A percentile compares a stretch with the other conserved stretches of the same genome.
These are phyloP conservation scores for Lathronympha strigana DNA, from an alignment of 2,888 invertebrate genomes.

Conservation along the genomic window DNA sequence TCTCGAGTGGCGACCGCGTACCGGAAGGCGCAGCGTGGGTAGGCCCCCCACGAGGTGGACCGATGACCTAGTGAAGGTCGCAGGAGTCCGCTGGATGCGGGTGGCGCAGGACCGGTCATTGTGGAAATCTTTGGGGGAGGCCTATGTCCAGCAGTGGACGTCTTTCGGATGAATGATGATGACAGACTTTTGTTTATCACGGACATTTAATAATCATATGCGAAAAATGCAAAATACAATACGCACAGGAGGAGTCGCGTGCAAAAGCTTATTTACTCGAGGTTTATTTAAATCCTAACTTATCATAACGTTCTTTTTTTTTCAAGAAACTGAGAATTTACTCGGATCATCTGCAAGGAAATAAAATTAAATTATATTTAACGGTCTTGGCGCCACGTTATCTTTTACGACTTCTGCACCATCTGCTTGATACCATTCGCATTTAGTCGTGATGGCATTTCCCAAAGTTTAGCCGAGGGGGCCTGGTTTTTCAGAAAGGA, in stretches of 20 bases:
- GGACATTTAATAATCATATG: background rate
- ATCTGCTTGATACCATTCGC: conserved; percentile 31
- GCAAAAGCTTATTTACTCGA: background rate
- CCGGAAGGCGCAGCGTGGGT: no score
- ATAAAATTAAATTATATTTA: conserved; percentile 39
- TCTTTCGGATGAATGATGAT: no score
- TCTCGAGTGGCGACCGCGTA: no score
- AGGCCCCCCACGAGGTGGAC: no score
- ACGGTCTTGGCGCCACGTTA: conserved; percentile 32
- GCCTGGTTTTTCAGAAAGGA: conserved; percentile 4
- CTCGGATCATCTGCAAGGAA: conserved; percentile 32
- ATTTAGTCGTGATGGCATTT: conserved; percentile 5
- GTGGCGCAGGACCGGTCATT: no score
- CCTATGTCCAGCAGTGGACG: no score
- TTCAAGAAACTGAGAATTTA: conserved; percentile 5
- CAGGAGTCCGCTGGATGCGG: no score
- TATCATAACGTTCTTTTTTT: background rate
- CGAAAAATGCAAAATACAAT: background rate
- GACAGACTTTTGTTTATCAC: no score
- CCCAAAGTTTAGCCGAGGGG: background rate
- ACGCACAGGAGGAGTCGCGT: background rate
- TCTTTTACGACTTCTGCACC: conserved; percentile 34
- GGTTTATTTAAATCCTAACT: background rate
- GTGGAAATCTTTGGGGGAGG: no score
- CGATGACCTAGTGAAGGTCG: no score